Base-by-base conservation (phyloP, 2,888 invertebrate species). In the Dione juno region DNA sequence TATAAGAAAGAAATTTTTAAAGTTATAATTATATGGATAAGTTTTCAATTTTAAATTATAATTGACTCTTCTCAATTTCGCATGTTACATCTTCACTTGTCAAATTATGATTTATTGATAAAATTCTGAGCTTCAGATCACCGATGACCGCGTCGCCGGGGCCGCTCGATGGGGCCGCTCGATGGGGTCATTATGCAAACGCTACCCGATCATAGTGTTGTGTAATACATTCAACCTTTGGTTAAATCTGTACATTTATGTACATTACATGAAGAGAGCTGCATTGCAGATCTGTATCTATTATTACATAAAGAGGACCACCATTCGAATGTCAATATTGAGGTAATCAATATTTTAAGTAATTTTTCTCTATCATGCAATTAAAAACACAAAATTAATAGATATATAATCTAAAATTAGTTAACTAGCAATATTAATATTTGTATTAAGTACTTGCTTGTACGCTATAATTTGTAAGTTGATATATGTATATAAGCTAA, bases 201-300 rank as follows among this genome's bases (percentile, higher is more conserved):
- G 59, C 54, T 54, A 73, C 21, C 69, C 19, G 48, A 21, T 41
- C 61, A 13, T 21, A n/a, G n/a, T 14, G n/a, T 73, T 73, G 71
- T 63, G 50, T 69, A 69, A 73, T 63, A 21, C 71, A 69, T 63
- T 16, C 71, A 69, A 71, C 73, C 73, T 73, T 73, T 73, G 66
- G 35, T 19, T 54, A 67, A 61, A 50, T 48, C 63, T 70, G 40
- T 64, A 50, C 57, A 63, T 64, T n/a, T 37, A 63, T 37, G 57
- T 14, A 19, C 41, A 64, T 37, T 35, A 37, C 37, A 14, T 11
- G 61, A 5, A 43, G 58, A 19, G 59, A 66, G 35, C 37, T 64
- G 53, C 54, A 43, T 14, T 28, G 58, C 40, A 54, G 66, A 66
- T 73, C 54, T 66, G 19, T 66, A 57, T 68, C 66, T 71, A 40